A percentile compares a stretch with the other conserved stretches of the same genome.
phyloP scores from a whole-genome alignment of 64 coral and sea anemone genomes.

The Porites lutea region DNA sequence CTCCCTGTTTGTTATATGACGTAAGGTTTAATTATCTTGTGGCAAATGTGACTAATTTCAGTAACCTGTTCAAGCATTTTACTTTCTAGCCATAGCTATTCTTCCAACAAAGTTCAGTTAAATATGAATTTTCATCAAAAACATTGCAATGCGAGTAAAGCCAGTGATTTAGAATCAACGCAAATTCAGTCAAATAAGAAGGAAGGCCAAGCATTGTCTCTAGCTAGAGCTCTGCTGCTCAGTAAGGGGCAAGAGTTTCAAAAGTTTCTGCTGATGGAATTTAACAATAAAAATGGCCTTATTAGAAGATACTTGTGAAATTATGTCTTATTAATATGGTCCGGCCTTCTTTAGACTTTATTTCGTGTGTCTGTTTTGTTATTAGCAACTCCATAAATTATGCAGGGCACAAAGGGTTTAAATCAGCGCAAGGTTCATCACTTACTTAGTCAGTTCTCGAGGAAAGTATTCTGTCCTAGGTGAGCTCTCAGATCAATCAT shows the following conservation, averaged over 20 bases:
- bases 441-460: background rate
- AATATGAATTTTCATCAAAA: no score
- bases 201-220: background rate
- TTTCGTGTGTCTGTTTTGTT: background rate
- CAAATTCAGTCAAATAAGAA: background rate
- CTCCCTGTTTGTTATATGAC: background rate
- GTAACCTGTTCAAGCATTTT: background rate
- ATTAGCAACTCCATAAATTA: background rate
- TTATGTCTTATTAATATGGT: background rate
- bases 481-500: background rate
- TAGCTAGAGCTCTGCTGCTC: background rate
- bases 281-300: background rate
- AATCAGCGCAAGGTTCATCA: background rate
- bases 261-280: background rate
- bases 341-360: background rate
- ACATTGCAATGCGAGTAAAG: background rate
- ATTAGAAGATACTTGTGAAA: background rate
- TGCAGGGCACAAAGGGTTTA: background rate
- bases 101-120: no score
- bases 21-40: background rate
- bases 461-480: background rate
- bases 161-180: no score
- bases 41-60: background rate
- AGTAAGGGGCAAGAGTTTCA: background rate
- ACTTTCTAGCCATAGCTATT: background rate